Evolutionary conservation across 2,888 invertebrate species (phyloP).

Genomic region (Conus canariensis): DNA sequence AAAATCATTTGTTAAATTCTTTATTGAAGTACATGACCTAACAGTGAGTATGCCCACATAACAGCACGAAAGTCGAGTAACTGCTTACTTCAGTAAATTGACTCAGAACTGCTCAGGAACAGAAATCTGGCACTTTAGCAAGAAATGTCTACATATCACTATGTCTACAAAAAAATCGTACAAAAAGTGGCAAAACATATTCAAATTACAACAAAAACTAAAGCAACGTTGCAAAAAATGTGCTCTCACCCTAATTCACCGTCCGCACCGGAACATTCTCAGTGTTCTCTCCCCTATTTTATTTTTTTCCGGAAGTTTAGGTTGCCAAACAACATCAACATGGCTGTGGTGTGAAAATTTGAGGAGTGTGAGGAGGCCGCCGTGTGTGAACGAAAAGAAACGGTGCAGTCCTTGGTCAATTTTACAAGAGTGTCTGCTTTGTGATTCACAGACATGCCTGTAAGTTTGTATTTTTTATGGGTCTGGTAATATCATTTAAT

Average conservation of each 20-base stretch:
- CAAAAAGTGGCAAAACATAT: no score
- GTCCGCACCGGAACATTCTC: neutral
- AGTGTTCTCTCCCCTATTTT: neutral
- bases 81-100: no score
- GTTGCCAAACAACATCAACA: constrained; percentile 61
- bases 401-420: neutral
- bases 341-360: constrained; percentile 50
- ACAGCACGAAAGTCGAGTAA: no score
- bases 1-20: no score
- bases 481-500: no score
- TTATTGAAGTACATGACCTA: no score
- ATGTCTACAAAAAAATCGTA: no score
- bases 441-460: neutral
- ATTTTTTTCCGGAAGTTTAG: constrained; percentile 10
- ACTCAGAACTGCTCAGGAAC: no score
- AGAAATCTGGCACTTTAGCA: no score
- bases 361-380: neutral
- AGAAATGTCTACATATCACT: no score
- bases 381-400: neutral
- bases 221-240: neutral
- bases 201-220: neutral
- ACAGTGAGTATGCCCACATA: no score
- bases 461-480: neutral
- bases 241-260: neutral
- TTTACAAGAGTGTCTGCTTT: neutral